These are phyloP conservation scores for Pantherophis alleghaniensis DNA, from an alignment of 2,797 vertebrate genomes.

Conservation along the genomic window DNA sequence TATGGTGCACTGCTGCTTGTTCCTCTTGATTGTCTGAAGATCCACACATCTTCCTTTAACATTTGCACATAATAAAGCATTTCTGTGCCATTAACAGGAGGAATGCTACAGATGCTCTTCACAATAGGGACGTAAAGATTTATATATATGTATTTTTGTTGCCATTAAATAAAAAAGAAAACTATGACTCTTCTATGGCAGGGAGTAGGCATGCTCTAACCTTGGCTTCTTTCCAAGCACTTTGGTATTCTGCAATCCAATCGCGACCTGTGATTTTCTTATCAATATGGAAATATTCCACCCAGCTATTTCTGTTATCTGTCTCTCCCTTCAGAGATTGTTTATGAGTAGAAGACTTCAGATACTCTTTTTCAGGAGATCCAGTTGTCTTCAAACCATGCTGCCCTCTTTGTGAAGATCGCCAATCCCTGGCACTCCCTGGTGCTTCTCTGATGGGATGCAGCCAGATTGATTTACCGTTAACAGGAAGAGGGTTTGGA, in stretches of 20 bases:
- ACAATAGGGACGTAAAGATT: conserved; percentile 21
- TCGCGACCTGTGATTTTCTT: conserved; percentile 77
- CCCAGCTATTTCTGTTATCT: conserved; percentile 32
- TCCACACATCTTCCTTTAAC: background rate
- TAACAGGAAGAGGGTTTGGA: background rate
- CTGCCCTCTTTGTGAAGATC: conserved; percentile 5
- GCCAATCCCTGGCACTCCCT: background rate
- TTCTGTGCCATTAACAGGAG: conserved; percentile 25
- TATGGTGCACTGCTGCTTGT: background rate
- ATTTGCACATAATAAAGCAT: conserved; percentile 38
- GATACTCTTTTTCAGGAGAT: background rate
- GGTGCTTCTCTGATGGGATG: conserved; percentile 51
- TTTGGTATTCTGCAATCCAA: conserved; percentile 84
- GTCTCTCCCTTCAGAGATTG: background rate
- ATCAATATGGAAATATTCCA: conserved; percentile 40
- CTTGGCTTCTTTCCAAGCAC: conserved; percentile 81
- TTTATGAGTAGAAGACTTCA: conserved; percentile 16
- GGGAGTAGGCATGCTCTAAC: conserved; percentile 81
- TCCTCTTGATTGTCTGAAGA: background rate
- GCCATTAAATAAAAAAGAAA: conserved; percentile 1
- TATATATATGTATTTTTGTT: conserved; percentile 12
- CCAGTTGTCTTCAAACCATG: background rate
- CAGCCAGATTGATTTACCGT: background rate
- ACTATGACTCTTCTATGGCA: conserved; percentile 82
- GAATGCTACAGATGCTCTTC: background rate